Conservation (phyloP, 2,888 invertebrate species). For the Tridacna crocea region DNA sequence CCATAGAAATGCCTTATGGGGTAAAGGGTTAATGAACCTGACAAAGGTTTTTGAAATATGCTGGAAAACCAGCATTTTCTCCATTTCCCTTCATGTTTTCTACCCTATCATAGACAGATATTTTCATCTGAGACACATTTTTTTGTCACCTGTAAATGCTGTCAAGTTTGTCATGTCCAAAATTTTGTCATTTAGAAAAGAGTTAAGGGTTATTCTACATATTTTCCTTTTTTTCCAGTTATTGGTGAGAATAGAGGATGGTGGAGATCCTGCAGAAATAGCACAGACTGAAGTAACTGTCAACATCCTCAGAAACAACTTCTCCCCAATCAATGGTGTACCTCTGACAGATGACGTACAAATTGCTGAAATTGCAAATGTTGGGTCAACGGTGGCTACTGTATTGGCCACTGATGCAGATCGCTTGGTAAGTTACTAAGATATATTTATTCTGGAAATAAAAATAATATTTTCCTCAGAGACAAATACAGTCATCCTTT, state of each 20-base stretch:
- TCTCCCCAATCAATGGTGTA: constrained; percentile 66
- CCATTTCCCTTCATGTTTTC: background rate
- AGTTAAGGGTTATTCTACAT: background rate
- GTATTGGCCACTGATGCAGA: constrained; percentile 72
- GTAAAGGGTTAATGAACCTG: no score
- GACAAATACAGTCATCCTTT: no score
- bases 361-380: constrained; percentile 35
- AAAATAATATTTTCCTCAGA: no score
- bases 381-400: constrained; percentile 57
- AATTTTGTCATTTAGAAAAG: background rate
- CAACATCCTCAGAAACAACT: constrained; percentile 70
- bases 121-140: background rate
- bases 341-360: constrained; percentile 54
- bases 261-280: constrained; percentile 60
- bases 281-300: constrained; percentile 65
- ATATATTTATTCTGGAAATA: background rate
- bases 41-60: no score
- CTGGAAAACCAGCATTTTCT: background rate
- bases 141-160: background rate
- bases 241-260: constrained; percentile 64
- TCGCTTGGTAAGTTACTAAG: constrained; percentile 64
- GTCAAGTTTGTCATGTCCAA: background rate
- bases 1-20: no score
- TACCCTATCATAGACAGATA: background rate
- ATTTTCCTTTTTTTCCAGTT: constrained; percentile 43